Evolutionary conservation across 1,140 invertebrate species (phyloP), one percentile per base, ranked within the genome.

Genomic region (Lepidurus arcticus): DNA sequence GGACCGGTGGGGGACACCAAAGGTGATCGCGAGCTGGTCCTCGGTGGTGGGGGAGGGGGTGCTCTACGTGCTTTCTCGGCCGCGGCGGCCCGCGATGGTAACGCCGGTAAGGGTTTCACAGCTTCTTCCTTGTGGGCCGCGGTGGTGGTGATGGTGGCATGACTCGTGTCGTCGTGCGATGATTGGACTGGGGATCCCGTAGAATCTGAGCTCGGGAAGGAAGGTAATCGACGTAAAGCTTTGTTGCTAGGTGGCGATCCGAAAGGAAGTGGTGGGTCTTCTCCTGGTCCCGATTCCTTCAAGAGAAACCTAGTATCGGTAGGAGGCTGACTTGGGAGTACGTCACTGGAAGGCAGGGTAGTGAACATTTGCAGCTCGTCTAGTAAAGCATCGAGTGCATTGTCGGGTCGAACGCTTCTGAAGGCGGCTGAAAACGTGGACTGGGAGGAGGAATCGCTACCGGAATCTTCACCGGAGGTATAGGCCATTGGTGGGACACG

Each of bases 361-460:
- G 83, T 81, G 78, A 94, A 94, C 10, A 93, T 94, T 84, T 95
- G 92, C 75, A 95, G 87, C 85, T 96, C 94, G 84, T 95, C 93
- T 93, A 96, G 85, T 91, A 96, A 86, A 90, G 93, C 92, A 91
- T 96, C 94, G 91, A 96, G 92, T 90, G 93, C 92, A 91, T 94
- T 95, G 91, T 95, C 93, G 88, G 91, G 87, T 88, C 91, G 90
- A 87, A 90, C 87, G 85, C 85, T 84, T 87, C 87, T 82, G n/a
- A 65, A 45, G 85, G 88, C 85, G 87, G 89, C 53, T 65, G 53
- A 65, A 65, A 65, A 65, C 53, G 53, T 65, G 84, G 87, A 87
- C 81, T 74, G 79, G 79, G 79, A 81, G 53, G 80, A 79, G 78
- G 80, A 76, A 77, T 79, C 80, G 76, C 74, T 81, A 85, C 86